Conservation (phyloP, 2,888 invertebrate genomes). For the Drosophila emarginata region DNA sequence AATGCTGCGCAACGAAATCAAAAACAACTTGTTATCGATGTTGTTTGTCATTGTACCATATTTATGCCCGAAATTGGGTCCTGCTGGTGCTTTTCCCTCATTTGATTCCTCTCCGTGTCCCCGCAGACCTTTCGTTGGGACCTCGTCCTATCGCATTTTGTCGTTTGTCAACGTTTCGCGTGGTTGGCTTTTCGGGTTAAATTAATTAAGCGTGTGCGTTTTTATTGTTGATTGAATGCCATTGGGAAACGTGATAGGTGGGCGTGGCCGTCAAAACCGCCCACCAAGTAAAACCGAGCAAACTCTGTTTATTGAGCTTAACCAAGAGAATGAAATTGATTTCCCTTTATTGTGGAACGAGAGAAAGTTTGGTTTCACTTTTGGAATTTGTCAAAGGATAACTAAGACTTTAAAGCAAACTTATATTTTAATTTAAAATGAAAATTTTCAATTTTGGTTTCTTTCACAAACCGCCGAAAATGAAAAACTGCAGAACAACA, state of each 20-base stretch:
- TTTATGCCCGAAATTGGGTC: constrained; percentile 33
- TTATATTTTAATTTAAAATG: background rate
- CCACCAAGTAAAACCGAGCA: constrained; percentile 4
- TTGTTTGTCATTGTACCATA: constrained; percentile 59
- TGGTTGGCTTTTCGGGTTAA: constrained; percentile 75
- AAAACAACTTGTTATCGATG: constrained; percentile 73
- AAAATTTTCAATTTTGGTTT: background rate
- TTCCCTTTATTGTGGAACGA: background rate
- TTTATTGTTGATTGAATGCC: constrained; percentile 68
- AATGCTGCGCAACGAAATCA: constrained; percentile 64
- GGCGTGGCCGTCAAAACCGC: constrained; percentile 7
- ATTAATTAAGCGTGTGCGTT: constrained; percentile 75
- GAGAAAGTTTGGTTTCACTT: background rate
- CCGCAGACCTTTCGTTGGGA: background rate
- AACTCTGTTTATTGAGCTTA: constrained; percentile 8
- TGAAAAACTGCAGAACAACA: constrained; percentile 18
- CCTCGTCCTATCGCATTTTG: constrained; percentile 21
- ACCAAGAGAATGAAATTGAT: constrained; percentile 3
- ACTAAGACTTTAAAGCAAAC: background rate
- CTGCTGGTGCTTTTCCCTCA: constrained; percentile 7
- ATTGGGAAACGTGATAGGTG: background rate
- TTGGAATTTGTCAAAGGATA: background rate
- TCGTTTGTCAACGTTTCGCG: constrained; percentile 63
- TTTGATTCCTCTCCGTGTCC: background rate
- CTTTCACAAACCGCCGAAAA: constrained; percentile 11